Conservation (phyloP, 2,113 vertebrate genomes). For the Rostratula benghalensis region DNA sequence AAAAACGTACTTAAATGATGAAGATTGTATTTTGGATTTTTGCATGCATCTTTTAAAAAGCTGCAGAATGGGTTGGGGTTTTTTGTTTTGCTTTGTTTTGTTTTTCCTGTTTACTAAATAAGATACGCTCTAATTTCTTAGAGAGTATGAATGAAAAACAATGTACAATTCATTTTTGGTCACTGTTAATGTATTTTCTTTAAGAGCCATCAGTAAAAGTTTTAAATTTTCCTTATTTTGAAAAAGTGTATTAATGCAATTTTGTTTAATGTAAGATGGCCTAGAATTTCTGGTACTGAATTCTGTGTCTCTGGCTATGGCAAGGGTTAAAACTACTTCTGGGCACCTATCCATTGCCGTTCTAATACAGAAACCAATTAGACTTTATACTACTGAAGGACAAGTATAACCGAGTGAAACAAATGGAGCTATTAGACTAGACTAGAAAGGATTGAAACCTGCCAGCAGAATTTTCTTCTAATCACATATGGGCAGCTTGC, state of each 20-base stretch:
- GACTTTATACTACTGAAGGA: not conserved
- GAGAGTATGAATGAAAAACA: not conserved
- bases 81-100: no score
- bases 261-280: not conserved
- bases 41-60: not conserved
- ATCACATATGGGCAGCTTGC: not conserved
- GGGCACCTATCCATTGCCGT: not conserved
- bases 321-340: not conserved
- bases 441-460: not conserved
- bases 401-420: not conserved
- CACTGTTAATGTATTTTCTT: not conserved
- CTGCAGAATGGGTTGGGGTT: no score
- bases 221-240: not conserved
- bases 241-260: rapidly evolving
- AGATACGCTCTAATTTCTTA: not conserved
- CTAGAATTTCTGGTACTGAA: not conserved
- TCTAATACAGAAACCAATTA: not conserved
- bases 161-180: not conserved
- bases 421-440: not conserved
- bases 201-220: not conserved
- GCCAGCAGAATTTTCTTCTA: not conserved
- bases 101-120: not conserved
- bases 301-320: not conserved
- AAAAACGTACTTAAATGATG: not conserved
- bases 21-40: not conserved